Conservation (phyloP, 2,113 vertebrate species). For the Macrotis lagotis region DNA sequence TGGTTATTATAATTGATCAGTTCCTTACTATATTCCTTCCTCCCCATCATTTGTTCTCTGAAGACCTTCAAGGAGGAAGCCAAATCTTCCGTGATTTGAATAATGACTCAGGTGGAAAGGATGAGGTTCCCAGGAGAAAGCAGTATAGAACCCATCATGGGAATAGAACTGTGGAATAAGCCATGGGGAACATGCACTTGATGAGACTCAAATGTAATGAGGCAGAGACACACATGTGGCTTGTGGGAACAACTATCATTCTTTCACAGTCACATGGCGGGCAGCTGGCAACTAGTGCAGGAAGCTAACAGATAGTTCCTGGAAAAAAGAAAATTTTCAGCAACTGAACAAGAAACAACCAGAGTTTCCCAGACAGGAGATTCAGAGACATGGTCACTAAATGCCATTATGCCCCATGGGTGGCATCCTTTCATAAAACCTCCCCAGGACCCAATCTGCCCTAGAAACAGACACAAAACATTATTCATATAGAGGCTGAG, state of each 20-base stretch:
- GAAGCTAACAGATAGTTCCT: background rate
- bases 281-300: background rate
- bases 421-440: slow-evolving; percentile 16
- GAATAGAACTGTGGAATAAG: background rate
- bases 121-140: slow-evolving; percentile 26
- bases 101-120: slow-evolving; percentile 54
- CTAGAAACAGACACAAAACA: slow-evolving; percentile 26
- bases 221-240: background rate
- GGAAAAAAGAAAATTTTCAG: background rate
- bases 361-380: background rate
- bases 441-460: background rate
- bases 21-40: background rate
- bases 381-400: background rate
- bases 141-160: slow-evolving; percentile 61
- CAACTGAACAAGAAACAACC: background rate
- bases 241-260: background rate
- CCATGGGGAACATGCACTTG: background rate
- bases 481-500: background rate
- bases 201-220: background rate
- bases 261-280: background rate
- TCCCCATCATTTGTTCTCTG: slow-evolving; percentile 50
- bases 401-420: background rate
- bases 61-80: slow-evolving; percentile 35
- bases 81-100: slow-evolving; percentile 58
- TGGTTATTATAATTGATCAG: slow-evolving; percentile 4